Conservation (phyloP, 2,888 invertebrate species). For the Atherix ibis region DNA sequence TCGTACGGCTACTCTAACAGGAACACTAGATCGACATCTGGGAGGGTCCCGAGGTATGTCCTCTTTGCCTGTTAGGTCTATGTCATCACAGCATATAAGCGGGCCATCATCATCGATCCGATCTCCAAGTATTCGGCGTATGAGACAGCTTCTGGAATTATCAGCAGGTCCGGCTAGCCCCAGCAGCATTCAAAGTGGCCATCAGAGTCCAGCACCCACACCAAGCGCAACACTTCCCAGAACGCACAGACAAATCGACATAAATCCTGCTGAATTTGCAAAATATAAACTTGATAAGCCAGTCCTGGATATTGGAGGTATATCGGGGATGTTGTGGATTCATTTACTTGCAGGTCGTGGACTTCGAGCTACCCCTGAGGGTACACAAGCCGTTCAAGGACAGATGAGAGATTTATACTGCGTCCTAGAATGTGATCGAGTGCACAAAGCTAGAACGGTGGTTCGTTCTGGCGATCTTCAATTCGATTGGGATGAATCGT, state of each 20-base stretch:
- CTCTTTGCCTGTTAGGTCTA: constrained; percentile 55
- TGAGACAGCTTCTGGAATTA: constrained; percentile 65
- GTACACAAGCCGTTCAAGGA: constrained; percentile 46
- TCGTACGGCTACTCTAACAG: constrained; percentile 49
- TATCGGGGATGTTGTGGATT: constrained; percentile 81
- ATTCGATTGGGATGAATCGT: constrained; percentile 99
- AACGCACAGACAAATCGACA: constrained; percentile 61
- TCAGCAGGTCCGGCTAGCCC: constrained; percentile 33
- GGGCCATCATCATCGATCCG: constrained; percentile 36
- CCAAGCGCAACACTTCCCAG: constrained; percentile 63
- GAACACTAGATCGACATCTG: constrained; percentile 50
- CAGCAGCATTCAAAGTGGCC: constrained; percentile 37
- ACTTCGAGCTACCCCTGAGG: constrained; percentile 60
- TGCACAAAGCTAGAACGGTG: constrained; percentile 92
- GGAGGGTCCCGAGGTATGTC: constrained; percentile 37
- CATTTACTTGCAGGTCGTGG: constrained; percentile 80
- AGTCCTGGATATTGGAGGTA: constrained; percentile 39
- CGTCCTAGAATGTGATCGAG: constrained; percentile 91
- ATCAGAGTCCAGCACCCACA: constrained; percentile 58
- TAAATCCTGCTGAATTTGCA: constrained; percentile 82
- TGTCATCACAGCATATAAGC: constrained; percentile 57
- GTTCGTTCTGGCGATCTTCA: constrained; percentile 90
- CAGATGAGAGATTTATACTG: constrained; percentile 79
- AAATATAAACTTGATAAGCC: constrained; percentile 82
- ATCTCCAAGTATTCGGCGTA: constrained; percentile 63